Evolutionary conservation across 1,140 invertebrate species (phyloP).

Genomic region (Melipona quadrifasciata): DNA sequence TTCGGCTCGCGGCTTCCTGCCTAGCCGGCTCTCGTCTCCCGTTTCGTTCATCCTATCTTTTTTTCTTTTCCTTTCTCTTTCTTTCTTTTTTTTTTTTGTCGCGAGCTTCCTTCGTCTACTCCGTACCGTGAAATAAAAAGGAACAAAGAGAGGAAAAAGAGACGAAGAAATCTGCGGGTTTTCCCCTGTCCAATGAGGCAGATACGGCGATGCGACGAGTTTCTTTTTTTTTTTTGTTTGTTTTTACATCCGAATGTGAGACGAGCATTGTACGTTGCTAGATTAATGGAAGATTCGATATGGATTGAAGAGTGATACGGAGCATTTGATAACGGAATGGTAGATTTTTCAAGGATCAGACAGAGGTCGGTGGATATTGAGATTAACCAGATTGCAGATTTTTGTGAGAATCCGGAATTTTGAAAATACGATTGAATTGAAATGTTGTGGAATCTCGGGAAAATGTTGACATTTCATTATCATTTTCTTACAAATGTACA

Average conservation of each 20-base stretch:
- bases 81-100: neutral
- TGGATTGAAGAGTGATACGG: too few relatives aligned
- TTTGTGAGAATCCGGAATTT: too few relatives aligned
- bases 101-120: neutral
- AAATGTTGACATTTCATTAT: too few relatives aligned
- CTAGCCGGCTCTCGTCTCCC: conserved; percentile 31
- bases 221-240: too few relatives aligned
- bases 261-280: neutral
- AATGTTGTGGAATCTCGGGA: too few relatives aligned
- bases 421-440: too few relatives aligned
- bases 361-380: too few relatives aligned
- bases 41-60: neutral
- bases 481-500: too few relatives aligned
- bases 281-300: too few relatives aligned
- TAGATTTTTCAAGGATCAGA: too few relatives aligned
- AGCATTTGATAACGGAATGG: too few relatives aligned
- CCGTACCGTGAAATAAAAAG: neutral
- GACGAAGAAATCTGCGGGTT: neutral
- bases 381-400: too few relatives aligned
- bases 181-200: neutral
- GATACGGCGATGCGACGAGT: neutral
- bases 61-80: neutral
- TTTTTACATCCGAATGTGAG: neutral
- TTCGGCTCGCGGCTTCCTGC: conserved; percentile 42
- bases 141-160: neutral